Evolutionary conservation across 35 echinoderm and acorn worm genomes (phyloP).

Genomic region (Apostichopus japonicus): DNA sequence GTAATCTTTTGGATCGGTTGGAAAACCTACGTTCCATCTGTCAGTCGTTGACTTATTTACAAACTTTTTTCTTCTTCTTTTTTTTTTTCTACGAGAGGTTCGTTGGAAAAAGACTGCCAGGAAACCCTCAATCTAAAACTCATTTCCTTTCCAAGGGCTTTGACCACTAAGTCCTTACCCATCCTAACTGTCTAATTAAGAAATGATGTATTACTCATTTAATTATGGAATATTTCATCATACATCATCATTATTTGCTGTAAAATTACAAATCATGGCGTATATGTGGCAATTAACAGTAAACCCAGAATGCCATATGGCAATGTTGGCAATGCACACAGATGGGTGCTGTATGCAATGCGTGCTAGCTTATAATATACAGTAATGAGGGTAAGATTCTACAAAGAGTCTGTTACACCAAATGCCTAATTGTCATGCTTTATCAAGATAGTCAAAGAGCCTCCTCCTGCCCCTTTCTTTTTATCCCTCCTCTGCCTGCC

Average conservation of each 20-base stretch:
- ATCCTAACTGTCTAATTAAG: not conserved
- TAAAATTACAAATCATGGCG: no score
- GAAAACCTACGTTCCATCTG: not conserved
- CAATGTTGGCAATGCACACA: no score
- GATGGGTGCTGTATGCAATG: no score
- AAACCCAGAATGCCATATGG: no score
- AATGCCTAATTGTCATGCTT: no score
- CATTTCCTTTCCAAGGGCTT: not conserved
- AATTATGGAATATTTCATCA: not conserved
- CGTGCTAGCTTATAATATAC: no score
- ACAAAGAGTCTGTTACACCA: no score
- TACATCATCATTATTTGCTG: not conserved
- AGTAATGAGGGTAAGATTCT: no score
- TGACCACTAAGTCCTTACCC: not conserved
- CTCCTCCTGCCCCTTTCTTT: no score
- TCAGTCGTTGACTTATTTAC: not conserved
- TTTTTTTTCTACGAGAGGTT: not conserved
- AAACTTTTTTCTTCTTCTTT: not conserved
- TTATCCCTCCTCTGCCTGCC: no score
- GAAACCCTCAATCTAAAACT: conserved; percentile 4
- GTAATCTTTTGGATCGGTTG: not conserved
- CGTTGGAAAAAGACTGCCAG: not conserved
- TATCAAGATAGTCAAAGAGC: no score
- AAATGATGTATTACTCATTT: not conserved
- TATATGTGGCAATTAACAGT: no score